Conservation (phyloP, 2,888 invertebrate genomes). For the Phalera bucephala region DNA sequence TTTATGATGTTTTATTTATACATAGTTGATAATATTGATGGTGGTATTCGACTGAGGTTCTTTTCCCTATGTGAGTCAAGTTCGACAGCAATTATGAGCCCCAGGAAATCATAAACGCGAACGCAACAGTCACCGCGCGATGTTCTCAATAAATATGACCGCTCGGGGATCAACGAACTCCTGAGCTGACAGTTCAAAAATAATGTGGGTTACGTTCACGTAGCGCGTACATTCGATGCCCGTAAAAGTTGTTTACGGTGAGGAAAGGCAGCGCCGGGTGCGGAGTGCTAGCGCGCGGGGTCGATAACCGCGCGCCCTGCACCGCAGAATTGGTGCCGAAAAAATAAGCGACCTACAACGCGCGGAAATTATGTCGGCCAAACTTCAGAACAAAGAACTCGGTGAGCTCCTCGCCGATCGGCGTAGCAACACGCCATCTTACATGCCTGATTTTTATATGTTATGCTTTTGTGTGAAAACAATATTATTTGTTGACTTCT, state of each 20-base stretch:
- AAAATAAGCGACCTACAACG: conserved; percentile 76
- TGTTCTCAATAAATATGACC: conserved; percentile 76
- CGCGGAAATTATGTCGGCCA: conserved; percentile 72
- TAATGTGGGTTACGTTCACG: conserved; percentile 82
- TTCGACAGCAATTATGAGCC: conserved; percentile 45
- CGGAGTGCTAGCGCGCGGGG: conserved; percentile 55
- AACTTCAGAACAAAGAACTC: conserved; percentile 67
- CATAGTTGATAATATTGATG: too few relatives aligned
- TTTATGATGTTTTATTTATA: too few relatives aligned
- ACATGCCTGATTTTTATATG: too few relatives aligned
- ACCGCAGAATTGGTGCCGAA: conserved; percentile 72
- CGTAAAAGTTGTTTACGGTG: conserved; percentile 79
- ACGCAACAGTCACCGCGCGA: conserved; percentile 56
- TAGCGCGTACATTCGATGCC: conserved; percentile 78
- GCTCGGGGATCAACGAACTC: conserved; percentile 74
- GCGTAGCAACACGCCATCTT: conserved; percentile 26
- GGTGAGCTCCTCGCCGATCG: conserved; percentile 30
- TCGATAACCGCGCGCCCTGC: conserved; percentile 66
- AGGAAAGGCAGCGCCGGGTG: conserved; percentile 48
- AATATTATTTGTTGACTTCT: conserved; percentile 1
- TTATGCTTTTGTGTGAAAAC: too few relatives aligned
- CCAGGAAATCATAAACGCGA: conserved; percentile 67
- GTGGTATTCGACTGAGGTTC: too few relatives aligned
- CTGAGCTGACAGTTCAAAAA: conserved; percentile 80
- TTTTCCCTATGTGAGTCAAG: conserved; percentile 36